Evolutionary conservation across 2,797 vertebrate genomes (phyloP).

Genomic region (Rhabdophis nuchalis): DNA sequence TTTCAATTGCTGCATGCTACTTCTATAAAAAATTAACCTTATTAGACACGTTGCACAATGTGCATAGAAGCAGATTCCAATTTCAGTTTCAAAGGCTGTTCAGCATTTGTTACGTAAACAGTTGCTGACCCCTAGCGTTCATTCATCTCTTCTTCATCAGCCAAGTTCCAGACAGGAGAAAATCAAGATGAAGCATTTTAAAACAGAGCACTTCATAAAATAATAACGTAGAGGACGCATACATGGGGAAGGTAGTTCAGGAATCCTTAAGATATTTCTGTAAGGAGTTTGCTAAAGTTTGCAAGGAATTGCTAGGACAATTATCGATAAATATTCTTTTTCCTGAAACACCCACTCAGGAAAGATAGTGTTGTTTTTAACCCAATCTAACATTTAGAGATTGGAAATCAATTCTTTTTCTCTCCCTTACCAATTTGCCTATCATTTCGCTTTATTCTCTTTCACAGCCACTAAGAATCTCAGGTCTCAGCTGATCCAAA

Average conservation of each 20-base stretch:
- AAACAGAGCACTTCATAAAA: background rate
- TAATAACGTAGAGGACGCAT: background rate
- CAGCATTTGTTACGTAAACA: background rate
- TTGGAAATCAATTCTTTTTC: background rate
- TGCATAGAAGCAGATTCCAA: background rate
- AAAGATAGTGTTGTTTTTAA: background rate
- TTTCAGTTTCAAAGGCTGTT: background rate
- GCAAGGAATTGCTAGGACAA: background rate
- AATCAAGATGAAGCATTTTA: background rate
- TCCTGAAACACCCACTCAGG: background rate
- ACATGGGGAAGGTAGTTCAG: background rate
- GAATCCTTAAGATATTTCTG: background rate
- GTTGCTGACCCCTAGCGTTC: constrained; percentile 62
- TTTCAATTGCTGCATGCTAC: background rate
- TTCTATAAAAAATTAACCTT: background rate
- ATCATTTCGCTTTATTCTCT: background rate
- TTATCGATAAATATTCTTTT: background rate
- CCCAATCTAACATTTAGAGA: background rate
- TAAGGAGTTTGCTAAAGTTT: background rate
- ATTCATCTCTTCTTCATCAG: background rate
- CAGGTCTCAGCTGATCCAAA: background rate
- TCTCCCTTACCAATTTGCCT: background rate
- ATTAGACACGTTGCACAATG: background rate
- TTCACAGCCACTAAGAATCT: background rate
- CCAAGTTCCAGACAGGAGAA: background rate